Evolutionary conservation across 2,113 vertebrate genomes (phyloP).

Genomic region (Copsychus sechellarum): DNA sequence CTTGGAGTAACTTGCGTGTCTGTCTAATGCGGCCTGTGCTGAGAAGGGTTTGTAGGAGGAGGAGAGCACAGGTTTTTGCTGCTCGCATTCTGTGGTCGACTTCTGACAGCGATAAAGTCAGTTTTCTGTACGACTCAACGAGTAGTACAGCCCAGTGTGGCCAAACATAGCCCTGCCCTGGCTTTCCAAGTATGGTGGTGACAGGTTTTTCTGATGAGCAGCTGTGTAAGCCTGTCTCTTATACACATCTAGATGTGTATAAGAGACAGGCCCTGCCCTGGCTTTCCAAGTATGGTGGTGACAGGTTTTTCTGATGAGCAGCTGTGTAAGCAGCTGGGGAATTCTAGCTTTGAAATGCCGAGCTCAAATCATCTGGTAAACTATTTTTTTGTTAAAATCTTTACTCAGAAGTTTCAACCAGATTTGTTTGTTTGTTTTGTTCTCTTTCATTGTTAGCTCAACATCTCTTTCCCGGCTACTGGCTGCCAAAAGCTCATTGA

Average conservation of each 20-base stretch:
- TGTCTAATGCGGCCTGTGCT: accelerated
- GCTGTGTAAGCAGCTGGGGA: accelerated
- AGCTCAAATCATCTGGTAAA: accelerated
- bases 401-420: accelerated
- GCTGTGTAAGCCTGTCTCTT: accelerated
- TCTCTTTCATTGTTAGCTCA: constrained; percentile 74
- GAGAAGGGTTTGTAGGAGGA: accelerated
- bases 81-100: accelerated
- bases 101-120: accelerated
- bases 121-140: accelerated
- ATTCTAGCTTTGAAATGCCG: accelerated
- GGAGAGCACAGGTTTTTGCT: accelerated
- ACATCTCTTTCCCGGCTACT: constrained; percentile 97
- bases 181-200: accelerated
- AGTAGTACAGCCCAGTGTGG: accelerated
- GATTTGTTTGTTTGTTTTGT: accelerated
- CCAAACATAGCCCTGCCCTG: accelerated
- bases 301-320: no score
- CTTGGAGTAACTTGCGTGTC: accelerated
- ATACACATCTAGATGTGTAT: no score
- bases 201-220: no score
- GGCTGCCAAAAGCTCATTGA: constrained; percentile 98
- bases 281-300: accelerated
- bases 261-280: accelerated
- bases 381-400: accelerated